Evolutionary conservation across 2,888 invertebrate species (phyloP).

Genomic region (Osmoderma eremita): DNA sequence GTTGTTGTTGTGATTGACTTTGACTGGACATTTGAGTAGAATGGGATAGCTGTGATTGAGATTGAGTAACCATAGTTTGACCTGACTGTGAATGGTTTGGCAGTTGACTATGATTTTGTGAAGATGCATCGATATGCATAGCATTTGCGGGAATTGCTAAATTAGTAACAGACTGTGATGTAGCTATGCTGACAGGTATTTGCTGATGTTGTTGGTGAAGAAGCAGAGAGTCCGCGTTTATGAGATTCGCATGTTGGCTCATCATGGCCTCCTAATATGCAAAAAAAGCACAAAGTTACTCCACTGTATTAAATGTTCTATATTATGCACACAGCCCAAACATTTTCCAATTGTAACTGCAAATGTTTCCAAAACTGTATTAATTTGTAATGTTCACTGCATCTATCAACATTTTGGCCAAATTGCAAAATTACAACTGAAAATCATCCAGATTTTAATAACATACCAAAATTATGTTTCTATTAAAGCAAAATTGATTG

Average conservation of each 20-base stretch:
- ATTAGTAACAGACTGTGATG: conserved; percentile 61
- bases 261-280: conserved; percentile 63
- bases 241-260: conserved; percentile 67
- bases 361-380: too few relatives aligned
- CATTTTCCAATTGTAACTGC: too few relatives aligned
- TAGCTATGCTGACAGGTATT: conserved; percentile 61
- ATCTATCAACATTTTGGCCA: too few relatives aligned
- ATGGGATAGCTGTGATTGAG: conserved; percentile 64
- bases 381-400: too few relatives aligned
- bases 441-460: too few relatives aligned
- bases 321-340: background rate
- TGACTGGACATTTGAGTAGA: conserved; percentile 40
- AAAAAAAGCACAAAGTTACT: background rate
- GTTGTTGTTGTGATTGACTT: conserved; percentile 50
- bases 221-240: conserved; percentile 60
- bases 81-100: conserved; percentile 50
- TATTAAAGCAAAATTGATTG: too few relatives aligned
- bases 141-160: conserved; percentile 59
- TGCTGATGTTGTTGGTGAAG: conserved; percentile 61
- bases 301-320: too few relatives aligned
- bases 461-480: too few relatives aligned
- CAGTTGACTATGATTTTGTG: conserved; percentile 50
- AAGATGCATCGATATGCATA: conserved; percentile 60
- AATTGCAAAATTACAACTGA: too few relatives aligned
- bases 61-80: conserved; percentile 49